phyloP scores from a whole-genome alignment of 2,888 invertebrate species.

The Rhyacophila evoluta region DNA sequence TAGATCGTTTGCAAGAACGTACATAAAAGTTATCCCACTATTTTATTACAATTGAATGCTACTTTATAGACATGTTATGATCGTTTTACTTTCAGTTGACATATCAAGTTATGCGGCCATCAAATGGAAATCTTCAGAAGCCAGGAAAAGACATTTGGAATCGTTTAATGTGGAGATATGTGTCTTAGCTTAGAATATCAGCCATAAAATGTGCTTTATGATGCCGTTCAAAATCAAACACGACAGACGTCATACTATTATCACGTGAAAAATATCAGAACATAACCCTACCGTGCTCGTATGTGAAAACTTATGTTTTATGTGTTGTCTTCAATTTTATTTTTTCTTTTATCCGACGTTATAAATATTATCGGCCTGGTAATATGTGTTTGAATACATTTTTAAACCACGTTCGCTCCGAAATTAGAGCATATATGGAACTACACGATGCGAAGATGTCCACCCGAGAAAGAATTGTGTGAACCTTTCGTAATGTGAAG shows the following conservation, averaged over 20 bases:
- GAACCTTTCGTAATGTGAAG: too few species aligned
- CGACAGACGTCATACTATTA: not conserved
- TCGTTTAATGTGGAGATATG: not conserved
- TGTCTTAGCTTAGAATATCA: not conserved
- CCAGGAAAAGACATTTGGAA: not conserved
- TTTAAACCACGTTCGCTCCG: too few species aligned
- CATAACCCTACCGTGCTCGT: too few species aligned
- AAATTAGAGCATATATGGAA: too few species aligned
- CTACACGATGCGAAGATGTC: too few species aligned
- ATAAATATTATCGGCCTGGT: too few species aligned
- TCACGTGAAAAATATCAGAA: not conserved
- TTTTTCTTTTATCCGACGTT: too few species aligned
- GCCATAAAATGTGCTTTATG: not conserved
- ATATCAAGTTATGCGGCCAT: not conserved
- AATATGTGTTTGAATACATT: too few species aligned
- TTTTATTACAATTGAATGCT: not conserved
- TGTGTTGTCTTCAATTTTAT: too few species aligned
- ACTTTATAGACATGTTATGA: not conserved
- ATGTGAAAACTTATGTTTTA: too few species aligned
- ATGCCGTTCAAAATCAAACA: not conserved
- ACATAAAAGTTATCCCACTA: not conserved
- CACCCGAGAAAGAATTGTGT: too few species aligned
- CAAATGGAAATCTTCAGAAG: slow-evolving; percentile 9
- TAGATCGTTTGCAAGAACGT: not conserved
- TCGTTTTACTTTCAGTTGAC: not conserved